Base-by-base conservation (phyloP, 1,140 invertebrate genomes). In the Papilio polyxenes region DNA sequence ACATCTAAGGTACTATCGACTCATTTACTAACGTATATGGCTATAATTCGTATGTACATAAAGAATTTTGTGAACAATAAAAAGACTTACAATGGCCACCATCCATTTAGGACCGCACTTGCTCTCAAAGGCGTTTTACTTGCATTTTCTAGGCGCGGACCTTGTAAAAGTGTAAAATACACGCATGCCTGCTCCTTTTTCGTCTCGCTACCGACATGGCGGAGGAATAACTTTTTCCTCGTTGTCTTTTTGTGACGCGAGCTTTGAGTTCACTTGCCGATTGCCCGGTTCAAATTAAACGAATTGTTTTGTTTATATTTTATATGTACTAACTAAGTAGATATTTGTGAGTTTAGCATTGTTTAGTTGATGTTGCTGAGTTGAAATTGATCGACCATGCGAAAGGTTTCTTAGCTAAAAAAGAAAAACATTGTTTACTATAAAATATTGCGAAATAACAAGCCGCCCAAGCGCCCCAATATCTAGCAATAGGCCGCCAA, bases 81-180 rank as follows among this genome's bases (percentile, higher is more conserved):
- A 77, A 77, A 77, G 74, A 31, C 20, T 37, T 31, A 77, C 75
- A 77, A 77, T 77, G 48, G 75, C 44, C 9, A 49, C 31, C 20
- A 37, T 72, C 20, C 49, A 20, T 51, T 76, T 76, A 76, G 49
- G 75, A 10, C 20, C 49, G n/a, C n/a, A 17, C 2, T 17, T 4
- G 48, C 17, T 9, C 23, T 17, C 1, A 23, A 76, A n/a, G 75
- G 75, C n/a, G 44, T 23, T 72, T 31, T 17, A 53, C 49, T 17
- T 56, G 51, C 23, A 76, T 37, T 75, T 75, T 75, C 75, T 76
- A 76, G 75, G n/a, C 3, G 1, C 48, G 49, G 15, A 23, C 44
- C 75, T 49, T 76, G 75, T 76, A 23, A 31, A 76, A 49, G 75
- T 76, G 75, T 76, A 76, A 76, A 76, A 56, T 76, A 76, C 75